Conservation (phyloP, 2,113 vertebrate species). For the Carollia perspicillata region DNA sequence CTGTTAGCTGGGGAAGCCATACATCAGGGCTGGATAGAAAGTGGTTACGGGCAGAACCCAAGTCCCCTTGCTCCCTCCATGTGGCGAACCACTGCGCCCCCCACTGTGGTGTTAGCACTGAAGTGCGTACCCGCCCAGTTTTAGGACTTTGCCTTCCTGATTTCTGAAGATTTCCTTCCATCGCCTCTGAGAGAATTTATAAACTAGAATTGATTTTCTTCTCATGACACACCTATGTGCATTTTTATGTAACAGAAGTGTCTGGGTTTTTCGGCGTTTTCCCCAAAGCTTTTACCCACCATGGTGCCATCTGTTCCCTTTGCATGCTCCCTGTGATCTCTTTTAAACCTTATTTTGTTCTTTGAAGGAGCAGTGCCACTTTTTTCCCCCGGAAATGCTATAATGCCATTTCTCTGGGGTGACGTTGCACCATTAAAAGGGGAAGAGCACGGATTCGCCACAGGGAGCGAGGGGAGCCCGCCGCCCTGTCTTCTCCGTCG, state of each 20-base stretch:
- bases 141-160: neutral
- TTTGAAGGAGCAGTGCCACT: neutral
- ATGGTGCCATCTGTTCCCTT: neutral
- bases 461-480: neutral
- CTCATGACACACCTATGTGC: neutral
- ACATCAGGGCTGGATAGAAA: neutral
- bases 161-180: neutral
- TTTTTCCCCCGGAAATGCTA: neutral
- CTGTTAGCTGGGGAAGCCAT: neutral
- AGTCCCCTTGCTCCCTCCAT: rapidly evolving
- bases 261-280: neutral
- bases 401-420: neutral
- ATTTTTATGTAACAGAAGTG: neutral
- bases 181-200: neutral
- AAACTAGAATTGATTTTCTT: neutral
- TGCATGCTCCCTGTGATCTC: neutral
- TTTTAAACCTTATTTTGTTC: neutral
- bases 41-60: neutral
- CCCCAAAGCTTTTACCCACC: neutral
- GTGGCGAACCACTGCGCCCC: neutral
- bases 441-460: neutral
- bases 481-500: neutral
- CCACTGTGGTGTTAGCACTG: neutral
- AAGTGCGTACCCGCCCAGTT: neutral
- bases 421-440: neutral